phyloP scores from a whole-genome alignment of 2,888 invertebrate species.

The Heliconius ismenius region DNA sequence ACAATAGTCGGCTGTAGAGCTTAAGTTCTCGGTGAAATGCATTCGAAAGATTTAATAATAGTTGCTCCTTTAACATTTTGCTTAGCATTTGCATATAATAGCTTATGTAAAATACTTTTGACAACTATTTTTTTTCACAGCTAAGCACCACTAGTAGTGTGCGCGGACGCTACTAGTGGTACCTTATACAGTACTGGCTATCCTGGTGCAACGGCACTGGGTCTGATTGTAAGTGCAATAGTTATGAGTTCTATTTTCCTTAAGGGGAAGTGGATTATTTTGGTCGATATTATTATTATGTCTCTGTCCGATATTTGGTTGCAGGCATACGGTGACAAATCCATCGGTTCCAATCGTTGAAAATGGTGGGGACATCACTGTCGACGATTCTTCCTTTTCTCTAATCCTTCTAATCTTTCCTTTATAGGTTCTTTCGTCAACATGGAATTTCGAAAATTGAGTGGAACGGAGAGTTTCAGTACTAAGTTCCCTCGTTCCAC shows the following conservation, averaged over 20 bases:
- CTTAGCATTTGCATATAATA: conserved; percentile 23
- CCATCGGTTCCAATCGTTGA: no score
- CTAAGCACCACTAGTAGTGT: not conserved
- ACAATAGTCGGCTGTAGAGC: conserved; percentile 22
- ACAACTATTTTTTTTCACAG: not conserved
- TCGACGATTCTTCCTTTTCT: no score
- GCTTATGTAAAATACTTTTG: conserved; percentile 21
- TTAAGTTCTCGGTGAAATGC: conserved; percentile 22
- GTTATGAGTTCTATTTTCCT: no score
- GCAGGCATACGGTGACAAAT: no score
- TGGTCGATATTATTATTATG: no score
- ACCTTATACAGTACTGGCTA: not conserved
- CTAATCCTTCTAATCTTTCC: no score
- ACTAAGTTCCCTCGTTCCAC: not conserved
- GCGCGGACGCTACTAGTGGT: not conserved
- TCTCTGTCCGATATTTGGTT: no score
- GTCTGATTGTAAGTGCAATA: no score
- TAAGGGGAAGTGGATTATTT: no score
- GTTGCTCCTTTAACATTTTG: conserved; percentile 23
- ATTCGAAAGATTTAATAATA: conserved; percentile 24
- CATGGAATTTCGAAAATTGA: not conserved
- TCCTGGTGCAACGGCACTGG: no score
- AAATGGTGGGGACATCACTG: no score
- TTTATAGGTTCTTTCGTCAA: no score
- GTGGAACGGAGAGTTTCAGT: not conserved